These are phyloP conservation scores for Tokudaia muenninki DNA, from an alignment of 2,797 vertebrate species.

Conservation along the genomic window DNA sequence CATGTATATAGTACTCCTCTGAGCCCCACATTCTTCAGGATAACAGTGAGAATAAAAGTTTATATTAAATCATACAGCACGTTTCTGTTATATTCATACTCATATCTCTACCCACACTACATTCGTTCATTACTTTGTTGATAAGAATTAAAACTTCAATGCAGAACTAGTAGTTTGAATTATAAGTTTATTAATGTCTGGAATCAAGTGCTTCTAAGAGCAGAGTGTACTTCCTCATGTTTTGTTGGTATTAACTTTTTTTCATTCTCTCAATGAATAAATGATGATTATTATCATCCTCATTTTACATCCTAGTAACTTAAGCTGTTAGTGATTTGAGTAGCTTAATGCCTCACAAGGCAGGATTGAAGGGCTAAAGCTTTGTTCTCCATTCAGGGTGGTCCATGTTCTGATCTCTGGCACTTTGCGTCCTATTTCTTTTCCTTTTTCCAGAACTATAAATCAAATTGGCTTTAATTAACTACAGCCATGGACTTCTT, in stretches of 20 bases:
- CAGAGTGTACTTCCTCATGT: background rate
- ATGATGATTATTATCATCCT: background rate
- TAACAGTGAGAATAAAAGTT: background rate
- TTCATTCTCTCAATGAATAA: background rate
- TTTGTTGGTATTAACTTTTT: background rate
- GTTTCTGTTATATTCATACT: background rate
- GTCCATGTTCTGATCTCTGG: background rate
- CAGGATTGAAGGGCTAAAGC: background rate
- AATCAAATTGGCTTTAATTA: background rate
- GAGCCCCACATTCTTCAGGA: background rate
- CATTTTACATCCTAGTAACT: background rate
- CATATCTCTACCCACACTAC: too few species aligned
- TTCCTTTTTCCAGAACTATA: background rate
- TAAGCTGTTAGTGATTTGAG: background rate
- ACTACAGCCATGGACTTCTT: rapidly evolving
- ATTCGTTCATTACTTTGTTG: background rate
- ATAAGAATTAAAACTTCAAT: background rate
- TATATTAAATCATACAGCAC: background rate
- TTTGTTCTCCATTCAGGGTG: background rate
- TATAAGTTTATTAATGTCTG: conserved; percentile 11
- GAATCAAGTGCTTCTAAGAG: background rate
- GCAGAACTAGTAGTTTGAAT: background rate
- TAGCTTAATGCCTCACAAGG: background rate
- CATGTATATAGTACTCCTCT: background rate
- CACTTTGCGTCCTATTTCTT: rapidly evolving